Evolutionary conservation across 2,888 invertebrate genomes (phyloP).

Genomic region (Ennomos quercinarius): DNA sequence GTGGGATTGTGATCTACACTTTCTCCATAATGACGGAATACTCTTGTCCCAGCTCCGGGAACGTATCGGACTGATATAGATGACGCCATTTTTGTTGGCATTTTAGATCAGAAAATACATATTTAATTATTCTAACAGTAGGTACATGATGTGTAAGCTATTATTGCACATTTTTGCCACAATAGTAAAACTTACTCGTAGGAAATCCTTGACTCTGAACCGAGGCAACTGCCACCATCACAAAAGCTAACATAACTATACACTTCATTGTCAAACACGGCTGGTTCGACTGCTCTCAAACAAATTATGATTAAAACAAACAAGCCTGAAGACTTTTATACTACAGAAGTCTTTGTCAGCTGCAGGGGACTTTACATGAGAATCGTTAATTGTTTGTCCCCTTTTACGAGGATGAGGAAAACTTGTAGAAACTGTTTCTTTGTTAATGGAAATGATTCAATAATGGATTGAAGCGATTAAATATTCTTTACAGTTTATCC

Average conservation of each 20-base stretch:
- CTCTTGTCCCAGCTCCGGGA: too few relatives aligned
- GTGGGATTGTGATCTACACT: too few relatives aligned
- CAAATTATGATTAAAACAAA: not conserved
- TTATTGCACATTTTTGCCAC: too few relatives aligned
- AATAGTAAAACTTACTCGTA: slow-evolving; percentile 53
- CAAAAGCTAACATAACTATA: slow-evolving; percentile 32
- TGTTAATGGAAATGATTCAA: not conserved
- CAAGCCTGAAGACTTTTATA: slow-evolving; percentile 1
- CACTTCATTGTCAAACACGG: slow-evolving; percentile 47
- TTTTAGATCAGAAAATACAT: too few relatives aligned
- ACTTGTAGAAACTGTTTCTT: not conserved
- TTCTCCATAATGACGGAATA: too few relatives aligned
- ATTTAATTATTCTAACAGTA: too few relatives aligned
- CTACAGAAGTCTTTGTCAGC: not conserved
- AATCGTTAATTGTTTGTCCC: not conserved
- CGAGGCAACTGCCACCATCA: slow-evolving; percentile 38
- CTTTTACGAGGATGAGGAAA: not conserved
- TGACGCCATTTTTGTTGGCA: too few relatives aligned
- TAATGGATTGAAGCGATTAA: not conserved
- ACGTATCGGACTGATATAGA: too few relatives aligned
- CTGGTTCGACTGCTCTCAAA: slow-evolving; percentile 1
- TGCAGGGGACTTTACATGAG: slow-evolving; percentile 9
- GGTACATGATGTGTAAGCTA: too few relatives aligned
- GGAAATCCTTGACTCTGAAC: slow-evolving; percentile 51
- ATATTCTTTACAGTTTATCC: too few relatives aligned